Evolutionary conservation across 1,140 invertebrate species (phyloP).

Genomic region (Bacillus rossius): DNA sequence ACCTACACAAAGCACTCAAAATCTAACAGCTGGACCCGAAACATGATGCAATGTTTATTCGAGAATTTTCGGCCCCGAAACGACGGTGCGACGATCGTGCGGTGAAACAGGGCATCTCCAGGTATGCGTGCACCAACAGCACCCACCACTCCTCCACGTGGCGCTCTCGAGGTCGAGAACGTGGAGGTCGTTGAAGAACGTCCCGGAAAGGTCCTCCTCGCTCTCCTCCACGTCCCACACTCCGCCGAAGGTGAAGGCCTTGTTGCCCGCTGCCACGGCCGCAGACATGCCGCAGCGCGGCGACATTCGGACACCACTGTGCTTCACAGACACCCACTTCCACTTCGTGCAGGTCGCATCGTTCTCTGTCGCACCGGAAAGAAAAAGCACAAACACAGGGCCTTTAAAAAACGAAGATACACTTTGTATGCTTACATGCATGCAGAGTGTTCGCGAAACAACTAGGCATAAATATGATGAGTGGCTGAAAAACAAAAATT

Average conservation of each 20-base stretch:
- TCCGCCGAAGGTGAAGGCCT: slow-evolving; percentile 71
- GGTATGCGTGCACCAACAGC: neutral
- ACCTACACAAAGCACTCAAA: too few relatives aligned
- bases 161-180: slow-evolving; percentile 69
- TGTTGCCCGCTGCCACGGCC: slow-evolving; percentile 45
- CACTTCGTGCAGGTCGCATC: slow-evolving; percentile 58
- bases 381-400: neutral
- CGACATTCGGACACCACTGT: slow-evolving; percentile 56
- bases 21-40: too few relatives aligned
- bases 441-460: too few relatives aligned
- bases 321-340: slow-evolving; percentile 70
- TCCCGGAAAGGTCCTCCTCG: slow-evolving; percentile 71
- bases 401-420: too few relatives aligned
- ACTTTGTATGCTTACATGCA: too few relatives aligned
- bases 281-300: slow-evolving; percentile 62
- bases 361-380: slow-evolving; percentile 46
- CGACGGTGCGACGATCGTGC: too few relatives aligned
- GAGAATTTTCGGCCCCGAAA: too few relatives aligned
- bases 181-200: slow-evolving; percentile 79
- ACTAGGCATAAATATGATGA: too few relatives aligned
- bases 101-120: too few relatives aligned
- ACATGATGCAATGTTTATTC: too few relatives aligned
- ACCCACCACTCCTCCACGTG: slow-evolving; percentile 56
- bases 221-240: slow-evolving; percentile 69
- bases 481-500: too few relatives aligned